Evolutionary conservation across 2,113 vertebrate species (phyloP).

Genomic region (Kryptolebias marmoratus): DNA sequence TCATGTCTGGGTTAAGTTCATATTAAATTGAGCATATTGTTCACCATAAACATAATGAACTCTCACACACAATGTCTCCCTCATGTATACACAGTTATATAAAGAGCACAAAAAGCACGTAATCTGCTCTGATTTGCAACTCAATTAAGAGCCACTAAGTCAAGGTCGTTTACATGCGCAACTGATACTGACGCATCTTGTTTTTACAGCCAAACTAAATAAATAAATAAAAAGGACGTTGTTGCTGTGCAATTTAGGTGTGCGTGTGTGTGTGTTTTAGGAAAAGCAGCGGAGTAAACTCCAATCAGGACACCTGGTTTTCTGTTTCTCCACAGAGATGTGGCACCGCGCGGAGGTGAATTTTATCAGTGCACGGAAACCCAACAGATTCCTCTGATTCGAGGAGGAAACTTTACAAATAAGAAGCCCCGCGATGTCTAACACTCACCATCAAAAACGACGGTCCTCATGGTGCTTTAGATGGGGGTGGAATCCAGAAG

Average conservation of each 20-base stretch:
- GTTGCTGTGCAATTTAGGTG: not conserved
- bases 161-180: constrained; percentile 70
- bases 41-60: constrained; percentile 28
- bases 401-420: constrained; percentile 63
- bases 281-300: constrained; percentile 52
- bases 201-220: not conserved
- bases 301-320: constrained; percentile 61
- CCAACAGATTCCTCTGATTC: constrained; percentile 26
- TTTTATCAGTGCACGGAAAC: constrained; percentile 47
- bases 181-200: not conserved
- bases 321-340: constrained; percentile 31
- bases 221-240: not conserved
- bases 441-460: constrained; percentile 77
- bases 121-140: constrained; percentile 49
- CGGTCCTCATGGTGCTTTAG: constrained; percentile 77
- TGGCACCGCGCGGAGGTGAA: constrained; percentile 20
- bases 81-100: not conserved
- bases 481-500: constrained; percentile 61
- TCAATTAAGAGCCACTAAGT: constrained; percentile 58
- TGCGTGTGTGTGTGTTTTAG: constrained; percentile 6
- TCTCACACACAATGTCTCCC: not conserved
- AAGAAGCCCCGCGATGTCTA: not conserved
- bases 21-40: constrained; percentile 54
- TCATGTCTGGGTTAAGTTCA: constrained; percentile 58
- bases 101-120: not conserved